Evolutionary conservation across 2,888 invertebrate genomes (phyloP).

Genomic region (Agrochola macilenta): DNA sequence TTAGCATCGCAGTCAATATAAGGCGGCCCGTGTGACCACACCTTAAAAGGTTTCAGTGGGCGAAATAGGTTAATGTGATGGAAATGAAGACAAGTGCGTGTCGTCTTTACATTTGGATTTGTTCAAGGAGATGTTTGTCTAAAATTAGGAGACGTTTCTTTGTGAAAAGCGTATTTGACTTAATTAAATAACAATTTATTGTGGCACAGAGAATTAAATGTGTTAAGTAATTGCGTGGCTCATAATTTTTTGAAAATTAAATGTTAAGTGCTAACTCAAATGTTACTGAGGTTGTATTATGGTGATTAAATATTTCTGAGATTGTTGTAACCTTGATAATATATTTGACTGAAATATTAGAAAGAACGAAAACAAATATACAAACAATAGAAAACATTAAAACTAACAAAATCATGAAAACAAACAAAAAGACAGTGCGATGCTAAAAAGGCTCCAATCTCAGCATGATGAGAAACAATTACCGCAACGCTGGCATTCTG

Average conservation of each 20-base stretch:
- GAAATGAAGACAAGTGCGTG: slow-evolving; percentile 14
- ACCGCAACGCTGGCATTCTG: too few relatives aligned
- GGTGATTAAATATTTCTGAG: slow-evolving; percentile 4
- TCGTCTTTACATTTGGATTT: background rate
- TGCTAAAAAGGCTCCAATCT: too few relatives aligned
- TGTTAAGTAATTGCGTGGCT: background rate
- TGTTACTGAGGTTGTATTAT: background rate
- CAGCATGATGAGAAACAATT: too few relatives aligned
- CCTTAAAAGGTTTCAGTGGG: background rate
- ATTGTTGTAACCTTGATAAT: too few relatives aligned
- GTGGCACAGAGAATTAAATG: background rate
- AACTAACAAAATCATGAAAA: too few relatives aligned
- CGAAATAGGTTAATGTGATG: slow-evolving; percentile 20
- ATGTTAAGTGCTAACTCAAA: slow-evolving; percentile 7
- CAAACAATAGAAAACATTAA: too few relatives aligned
- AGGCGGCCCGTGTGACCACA: background rate
- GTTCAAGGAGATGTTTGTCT: background rate
- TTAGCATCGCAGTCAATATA: too few relatives aligned
- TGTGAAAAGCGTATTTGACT: background rate
- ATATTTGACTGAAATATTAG: background rate
- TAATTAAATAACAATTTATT: slow-evolving; percentile 1
- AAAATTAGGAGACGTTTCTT: slow-evolving; percentile 20
- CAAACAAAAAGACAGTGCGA: too few relatives aligned
- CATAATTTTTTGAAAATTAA: slow-evolving; percentile 11
- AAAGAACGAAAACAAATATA: too few relatives aligned